Evolutionary conservation across 2,888 invertebrate species (phyloP).

Genomic region (Drosophila sordidapex): DNA sequence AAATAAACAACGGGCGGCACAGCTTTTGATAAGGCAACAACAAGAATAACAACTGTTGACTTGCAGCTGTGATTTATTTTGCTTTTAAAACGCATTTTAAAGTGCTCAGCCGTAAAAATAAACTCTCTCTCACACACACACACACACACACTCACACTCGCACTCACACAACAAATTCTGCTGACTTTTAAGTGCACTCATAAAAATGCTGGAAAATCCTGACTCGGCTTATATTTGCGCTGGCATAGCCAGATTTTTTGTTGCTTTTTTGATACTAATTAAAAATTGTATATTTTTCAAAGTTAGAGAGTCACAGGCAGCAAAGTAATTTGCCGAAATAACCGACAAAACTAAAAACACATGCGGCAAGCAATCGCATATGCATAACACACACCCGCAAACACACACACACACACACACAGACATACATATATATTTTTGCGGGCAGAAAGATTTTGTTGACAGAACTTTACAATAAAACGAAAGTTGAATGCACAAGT

Average conservation of each 20-base stretch:
- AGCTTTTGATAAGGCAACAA: constrained; percentile 62
- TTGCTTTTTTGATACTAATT: constrained; percentile 65
- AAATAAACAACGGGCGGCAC: constrained; percentile 19
- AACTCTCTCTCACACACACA: constrained; percentile 1
- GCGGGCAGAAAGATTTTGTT: constrained; percentile 71
- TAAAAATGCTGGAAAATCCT: constrained; percentile 27
- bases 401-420: constrained; percentile 15
- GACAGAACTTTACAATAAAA: constrained; percentile 80
- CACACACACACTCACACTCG: background rate
- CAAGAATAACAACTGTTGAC: constrained; percentile 36
- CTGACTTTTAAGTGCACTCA: constrained; percentile 57
- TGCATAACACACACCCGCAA: constrained; percentile 18
- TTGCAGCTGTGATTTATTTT: constrained; percentile 69
- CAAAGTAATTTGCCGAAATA: constrained; percentile 65
- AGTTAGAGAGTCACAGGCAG: constrained; percentile 54
- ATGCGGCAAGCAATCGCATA: constrained; percentile 41
- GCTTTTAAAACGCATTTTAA: constrained; percentile 59
- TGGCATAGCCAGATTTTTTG: constrained; percentile 6
- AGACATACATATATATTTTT: constrained; percentile 39
- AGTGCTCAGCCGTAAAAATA: constrained; percentile 38
- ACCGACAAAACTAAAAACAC: constrained; percentile 59
- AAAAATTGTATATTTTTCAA: constrained; percentile 76
- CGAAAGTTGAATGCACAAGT: constrained; percentile 79
- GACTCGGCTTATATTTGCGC: constrained; percentile 38
- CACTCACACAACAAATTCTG: constrained; percentile 40